phyloP scores from a whole-genome alignment of 2,888 invertebrate species.

The Unio pictorum region DNA sequence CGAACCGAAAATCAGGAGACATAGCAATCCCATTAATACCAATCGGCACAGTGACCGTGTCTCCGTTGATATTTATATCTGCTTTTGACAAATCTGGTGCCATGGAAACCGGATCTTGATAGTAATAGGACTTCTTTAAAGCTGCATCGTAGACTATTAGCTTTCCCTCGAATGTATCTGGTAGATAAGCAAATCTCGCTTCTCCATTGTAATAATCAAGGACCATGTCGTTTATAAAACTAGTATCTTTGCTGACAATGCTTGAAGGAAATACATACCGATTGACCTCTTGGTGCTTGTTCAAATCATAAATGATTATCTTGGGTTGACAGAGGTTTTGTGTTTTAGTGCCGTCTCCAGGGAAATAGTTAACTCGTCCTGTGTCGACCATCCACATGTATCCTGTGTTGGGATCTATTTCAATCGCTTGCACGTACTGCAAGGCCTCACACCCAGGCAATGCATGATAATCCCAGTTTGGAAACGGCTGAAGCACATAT shows the following conservation, averaged over 20 bases:
- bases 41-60: constrained; percentile 6
- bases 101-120: constrained; percentile 33
- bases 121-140: constrained; percentile 23
- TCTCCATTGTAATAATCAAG: constrained; percentile 28
- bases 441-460: constrained; percentile 30
- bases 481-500: constrained; percentile 27
- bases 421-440: constrained; percentile 41
- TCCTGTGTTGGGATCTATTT: constrained; percentile 41
- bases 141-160: constrained; percentile 43
- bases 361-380: constrained; percentile 20
- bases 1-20: constrained; percentile 41
- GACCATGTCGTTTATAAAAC: constrained; percentile 48
- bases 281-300: background rate
- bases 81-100: constrained; percentile 19
- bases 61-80: constrained; percentile 32
- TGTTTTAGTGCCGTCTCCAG: background rate
- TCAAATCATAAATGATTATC: background rate
- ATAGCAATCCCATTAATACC: constrained; percentile 51
- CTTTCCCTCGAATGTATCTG: constrained; percentile 38
- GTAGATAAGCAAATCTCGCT: constrained; percentile 44
- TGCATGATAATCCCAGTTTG: constrained; percentile 30
- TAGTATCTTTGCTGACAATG: constrained; percentile 20
- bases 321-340: background rate
- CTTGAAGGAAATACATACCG: constrained; percentile 30
- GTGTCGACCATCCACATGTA: constrained; percentile 45